Base-by-base conservation (phyloP, 2,113 vertebrate species). In the Melospiza georgiana region DNA sequence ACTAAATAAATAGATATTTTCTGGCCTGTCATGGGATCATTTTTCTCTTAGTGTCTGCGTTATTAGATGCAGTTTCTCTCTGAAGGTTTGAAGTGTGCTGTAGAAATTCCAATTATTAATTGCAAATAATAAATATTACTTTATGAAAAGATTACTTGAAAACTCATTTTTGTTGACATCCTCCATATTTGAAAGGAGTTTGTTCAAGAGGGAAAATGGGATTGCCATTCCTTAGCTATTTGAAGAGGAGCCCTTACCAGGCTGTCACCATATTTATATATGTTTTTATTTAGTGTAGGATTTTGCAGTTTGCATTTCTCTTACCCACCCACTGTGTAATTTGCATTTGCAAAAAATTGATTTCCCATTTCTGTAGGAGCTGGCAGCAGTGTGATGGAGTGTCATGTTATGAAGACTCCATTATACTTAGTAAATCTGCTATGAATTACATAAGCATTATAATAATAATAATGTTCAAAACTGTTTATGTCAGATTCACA, bases 301-400 rank as follows among this genome's bases (percentile, higher is more conserved):
- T 79, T 94, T 94, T 96, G 62, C 68, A 96, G 89, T 96, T 96
- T 92, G 52, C 69, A 43, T 94, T 94, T 96, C 61, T 84, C 31
- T 87, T 82, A 87, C 69, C 84, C 62, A 73, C 83, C 83, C 73
- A 80, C 89, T 72, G 31, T 72, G 44, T 84, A 76, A 96, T 92
- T 91, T 93, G 77, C 75, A 71, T 89, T 88, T 84, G 44, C 37
- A 78, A 87, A 91, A 74, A 89, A 68, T 37, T 44, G 2, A 67
- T 94, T 94, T 87, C 52, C 59, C 27, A 22, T 90, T 95, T 91
- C 71, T 90, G 62, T 89, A 94, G 46, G 59, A 93, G 52, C 54
- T 95, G 87, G 55, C 76, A 90, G 85, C 21, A 46, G 5, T 82
- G 49, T 67, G 80, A 72, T 68, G 55, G 55, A 94, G 39, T 93